These are phyloP conservation scores for Microtus oregoni DNA, from an alignment of 2,113 vertebrate genomes.

Conservation along the genomic window DNA sequence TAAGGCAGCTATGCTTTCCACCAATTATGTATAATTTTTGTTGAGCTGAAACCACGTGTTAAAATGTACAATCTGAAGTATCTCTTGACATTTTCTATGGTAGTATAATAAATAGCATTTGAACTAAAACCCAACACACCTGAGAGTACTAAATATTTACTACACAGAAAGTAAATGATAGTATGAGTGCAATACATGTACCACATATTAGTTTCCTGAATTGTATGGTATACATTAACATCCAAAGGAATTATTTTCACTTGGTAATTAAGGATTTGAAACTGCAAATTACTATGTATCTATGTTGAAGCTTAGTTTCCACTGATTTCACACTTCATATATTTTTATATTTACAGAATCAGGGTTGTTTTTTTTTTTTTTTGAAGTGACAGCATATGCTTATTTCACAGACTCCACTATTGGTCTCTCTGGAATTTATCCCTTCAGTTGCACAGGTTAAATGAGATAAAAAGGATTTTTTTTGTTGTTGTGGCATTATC, in stretches of 20 bases:
- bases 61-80: neutral
- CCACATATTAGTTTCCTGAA: neutral
- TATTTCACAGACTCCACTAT: neutral
- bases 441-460: neutral
- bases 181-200: neutral
- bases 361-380: neutral
- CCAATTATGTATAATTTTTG: neutral
- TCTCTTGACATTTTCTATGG: neutral
- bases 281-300: neutral
- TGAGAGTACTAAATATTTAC: neutral
- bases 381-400: neutral
- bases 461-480: neutral
- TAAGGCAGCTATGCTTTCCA: neutral
- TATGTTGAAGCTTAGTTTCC: neutral
- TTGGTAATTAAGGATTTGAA: constrained; percentile 46
- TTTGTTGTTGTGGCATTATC: neutral
- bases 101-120: neutral
- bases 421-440: neutral
- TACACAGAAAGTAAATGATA: neutral
- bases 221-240: neutral
- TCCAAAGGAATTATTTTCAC: constrained; percentile 42
- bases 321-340: neutral
- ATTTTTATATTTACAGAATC: constrained; percentile 1
- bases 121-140: neutral
- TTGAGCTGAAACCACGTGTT: neutral